phyloP scores from a whole-genome alignment of 2,888 invertebrate species.

The Pterostichus niger region DNA sequence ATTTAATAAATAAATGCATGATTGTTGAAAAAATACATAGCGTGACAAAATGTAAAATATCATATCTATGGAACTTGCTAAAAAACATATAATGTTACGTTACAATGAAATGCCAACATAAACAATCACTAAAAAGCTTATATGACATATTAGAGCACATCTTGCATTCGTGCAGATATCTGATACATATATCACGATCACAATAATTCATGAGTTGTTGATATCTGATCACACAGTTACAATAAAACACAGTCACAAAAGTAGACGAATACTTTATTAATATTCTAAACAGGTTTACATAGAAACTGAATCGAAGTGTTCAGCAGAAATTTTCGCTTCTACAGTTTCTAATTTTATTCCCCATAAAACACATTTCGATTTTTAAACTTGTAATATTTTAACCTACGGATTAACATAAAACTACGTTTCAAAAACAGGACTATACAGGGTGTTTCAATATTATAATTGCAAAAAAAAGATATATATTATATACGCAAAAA shows the following conservation, averaged over 20 bases:
- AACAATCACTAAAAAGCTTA: conserved; percentile 4
- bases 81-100: conserved; percentile 6
- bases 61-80: background rate
- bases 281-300: conserved; percentile 54
- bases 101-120: background rate
- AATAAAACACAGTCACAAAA: conserved; percentile 18
- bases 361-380: background rate
- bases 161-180: conserved; percentile 4
- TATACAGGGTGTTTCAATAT: too few relatives aligned
- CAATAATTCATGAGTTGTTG: too few relatives aligned
- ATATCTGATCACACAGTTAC: background rate
- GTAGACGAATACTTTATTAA: conserved; percentile 20
- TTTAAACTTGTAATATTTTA: background rate
- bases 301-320: conserved; percentile 56
- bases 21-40: background rate
- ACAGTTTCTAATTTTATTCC: conserved; percentile 18
- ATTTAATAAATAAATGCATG: too few relatives aligned
- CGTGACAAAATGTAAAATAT: conserved; percentile 18
- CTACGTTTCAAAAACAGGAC: too few relatives aligned
- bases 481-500: too few relatives aligned
- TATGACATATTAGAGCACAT: conserved; percentile 11
- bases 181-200: conserved; percentile 9
- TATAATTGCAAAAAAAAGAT: too few relatives aligned
- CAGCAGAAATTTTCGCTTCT: conserved; percentile 34
- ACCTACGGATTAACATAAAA: too few relatives aligned